Evolutionary conservation across 1,140 invertebrate genomes (phyloP), one percentile per base, ranked within the genome.

Genomic region (Papilio polyxenes): DNA sequence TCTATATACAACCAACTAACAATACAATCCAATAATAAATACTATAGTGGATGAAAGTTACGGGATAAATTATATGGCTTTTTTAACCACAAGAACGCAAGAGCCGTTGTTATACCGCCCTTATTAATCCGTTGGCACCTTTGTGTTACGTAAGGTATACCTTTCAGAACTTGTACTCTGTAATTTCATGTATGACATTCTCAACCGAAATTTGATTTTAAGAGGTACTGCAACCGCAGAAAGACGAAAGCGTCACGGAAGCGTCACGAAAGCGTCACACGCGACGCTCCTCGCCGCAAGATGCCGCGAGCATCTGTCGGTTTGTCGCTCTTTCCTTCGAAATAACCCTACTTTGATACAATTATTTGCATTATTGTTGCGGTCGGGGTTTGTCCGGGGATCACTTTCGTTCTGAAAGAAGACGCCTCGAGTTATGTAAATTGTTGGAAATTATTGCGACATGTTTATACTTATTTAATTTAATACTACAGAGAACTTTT

Each of bases 301-400:
- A 92, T 93, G 90, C 93, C 89, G 92, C 89, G 85, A 93, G 93
- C 93, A 94, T 92, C 90, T 94, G 93, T 93, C 93, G 89, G 87
- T 90, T 92, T 93, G 92, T 92, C 92, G 92, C 91, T 91, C 88
- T 92, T 94, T 88, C 89, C 85, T 80, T 90, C 83, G 85, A 90
- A 91, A 91, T 92, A 89, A 91, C 90, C 83, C 85, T 90, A 89
- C 80, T 90, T 89, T 89, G 88, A 89, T 90, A 91, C 89, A 92
- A 92, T 94, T 92, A 91, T 89, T 91, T 89, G 83, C 83, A 87
- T 91, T 92, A 90, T 88, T 90, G 86, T 88, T 93, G 92, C 84
- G 92, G 92, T 93, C 85, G 75, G 81, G 75, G 84, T 89, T 88
- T 76, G 81, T 87, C 89, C 89, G 87, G 85, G 86, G 85, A 92